Conservation (phyloP, 37 sponge, comb jelly and placozoan species). For the Beroe ovata region DNA sequence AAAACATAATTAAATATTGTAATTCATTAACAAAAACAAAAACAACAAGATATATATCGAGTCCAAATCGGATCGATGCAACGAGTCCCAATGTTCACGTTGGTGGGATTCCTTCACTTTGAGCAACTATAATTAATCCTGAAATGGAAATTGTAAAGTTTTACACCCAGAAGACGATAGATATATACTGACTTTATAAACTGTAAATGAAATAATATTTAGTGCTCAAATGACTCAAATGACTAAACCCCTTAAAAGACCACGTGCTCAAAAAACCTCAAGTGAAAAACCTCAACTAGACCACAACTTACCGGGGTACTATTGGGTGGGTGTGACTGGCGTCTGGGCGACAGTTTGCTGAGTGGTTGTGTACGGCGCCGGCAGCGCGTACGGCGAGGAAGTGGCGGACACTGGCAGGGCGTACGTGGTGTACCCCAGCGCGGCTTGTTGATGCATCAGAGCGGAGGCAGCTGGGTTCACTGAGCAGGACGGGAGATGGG, state of each 20-base stretch:
- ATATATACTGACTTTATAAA: no score
- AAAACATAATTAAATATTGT: slow-evolving; percentile 26
- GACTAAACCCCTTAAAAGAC: no score
- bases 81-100: no score
- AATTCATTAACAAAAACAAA: slow-evolving; percentile 56
- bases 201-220: no score
- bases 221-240: no score
- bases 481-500: neutral
- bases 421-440: slow-evolving; percentile 58
- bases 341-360: slow-evolving; percentile 37
- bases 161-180: no score
- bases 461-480: slow-evolving; percentile 46
- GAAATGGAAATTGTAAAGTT: no score
- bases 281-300: no score
- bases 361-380: slow-evolving; percentile 8
- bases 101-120: no score
- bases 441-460: slow-evolving; percentile 59
- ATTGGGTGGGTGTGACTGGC: slow-evolving; percentile 55
- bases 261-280: no score
- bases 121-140: no score
- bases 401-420: slow-evolving; percentile 23
- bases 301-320: neutral
- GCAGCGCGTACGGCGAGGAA: neutral
- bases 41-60: slow-evolving; percentile 5
- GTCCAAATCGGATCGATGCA: neutral